Evolutionary conservation across 2,888 invertebrate species (phyloP), one percentile per base, ranked within the genome.

Genomic region (Oithona nana): DNA sequence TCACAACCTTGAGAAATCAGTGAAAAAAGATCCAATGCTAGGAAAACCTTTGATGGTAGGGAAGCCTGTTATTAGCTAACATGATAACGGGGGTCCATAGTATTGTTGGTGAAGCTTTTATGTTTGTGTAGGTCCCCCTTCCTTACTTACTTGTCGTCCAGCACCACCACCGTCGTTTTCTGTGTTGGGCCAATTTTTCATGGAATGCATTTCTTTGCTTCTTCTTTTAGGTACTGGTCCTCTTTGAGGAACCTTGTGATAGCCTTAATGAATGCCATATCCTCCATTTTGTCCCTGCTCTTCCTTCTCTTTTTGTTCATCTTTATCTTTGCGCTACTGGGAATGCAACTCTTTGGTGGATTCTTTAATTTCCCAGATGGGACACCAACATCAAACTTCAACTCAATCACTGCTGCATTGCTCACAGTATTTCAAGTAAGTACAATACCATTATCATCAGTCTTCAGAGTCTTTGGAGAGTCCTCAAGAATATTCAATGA

Each of bases 261-360:
- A 78, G 97, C 95, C 70, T 81, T 97, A 78, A 84, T 97, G 76
- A 94, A 92, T 79, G 93, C 93, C 66, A 97, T 97, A 95, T 83
- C 95, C 76, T 95, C 95, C 75, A 97, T 97, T 79, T 90, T 97
- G 76, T 94, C 93, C 71, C 82, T 97, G 78, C 80, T 97, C 80
- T 97, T 97, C 83, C 88, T 97, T 73, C 88, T 97, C 77, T 97
- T 97, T 84, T 83, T 97, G 79, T 97, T 97, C 84, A 97, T 97
- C 75, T 87, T 97, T 70, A 97, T 97, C 78, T 97, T 97, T 77
- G 97, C 97, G 71, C 81, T 97, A 72, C 86, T 97, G 70, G 97
- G 95, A 69, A 97, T 97, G 97, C 97, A 97, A 80, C 82, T 97
- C 68, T 97, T 97, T 75, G 97, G 97, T 70, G 97, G 97, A 72